phyloP scores from a whole-genome alignment of 2,113 vertebrate genomes.

The Triplophysa tibetana region DNA sequence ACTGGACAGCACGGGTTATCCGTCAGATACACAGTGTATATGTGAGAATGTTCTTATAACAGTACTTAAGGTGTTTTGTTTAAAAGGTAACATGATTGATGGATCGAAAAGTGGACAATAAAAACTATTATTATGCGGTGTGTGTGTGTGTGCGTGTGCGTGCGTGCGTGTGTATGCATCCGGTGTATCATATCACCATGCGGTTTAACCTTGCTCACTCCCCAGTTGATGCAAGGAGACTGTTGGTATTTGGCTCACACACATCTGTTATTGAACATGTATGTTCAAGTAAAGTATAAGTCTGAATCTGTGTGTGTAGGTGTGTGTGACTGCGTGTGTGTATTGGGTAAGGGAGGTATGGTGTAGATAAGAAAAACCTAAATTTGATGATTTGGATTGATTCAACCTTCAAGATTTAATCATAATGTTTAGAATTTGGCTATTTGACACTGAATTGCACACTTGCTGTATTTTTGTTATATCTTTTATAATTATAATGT shows the following conservation, averaged over 20 bases:
- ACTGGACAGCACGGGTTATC: slow-evolving; percentile 22
- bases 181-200: neutral
- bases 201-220: neutral
- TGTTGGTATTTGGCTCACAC: neutral
- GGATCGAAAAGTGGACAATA: slow-evolving; percentile 11
- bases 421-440: no score
- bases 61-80: slow-evolving; percentile 30
- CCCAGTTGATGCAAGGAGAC: neutral
- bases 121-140: slow-evolving; percentile 28
- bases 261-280: neutral
- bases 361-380: no score
- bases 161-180: neutral
- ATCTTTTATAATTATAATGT: no score
- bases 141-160: neutral
- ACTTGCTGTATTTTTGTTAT: no score
- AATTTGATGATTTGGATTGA: no score
- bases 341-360: no score
- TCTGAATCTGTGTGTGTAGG: slow-evolving; percentile 1
- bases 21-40: neutral
- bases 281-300: slow-evolving; percentile 18
- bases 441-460: no score
- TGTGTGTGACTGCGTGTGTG: no score
- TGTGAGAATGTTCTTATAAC: slow-evolving; percentile 26
- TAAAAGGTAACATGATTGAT: neutral
- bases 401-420: no score